Conservation (phyloP, 2,888 invertebrate genomes). For the Tetheella fluctuosa region DNA sequence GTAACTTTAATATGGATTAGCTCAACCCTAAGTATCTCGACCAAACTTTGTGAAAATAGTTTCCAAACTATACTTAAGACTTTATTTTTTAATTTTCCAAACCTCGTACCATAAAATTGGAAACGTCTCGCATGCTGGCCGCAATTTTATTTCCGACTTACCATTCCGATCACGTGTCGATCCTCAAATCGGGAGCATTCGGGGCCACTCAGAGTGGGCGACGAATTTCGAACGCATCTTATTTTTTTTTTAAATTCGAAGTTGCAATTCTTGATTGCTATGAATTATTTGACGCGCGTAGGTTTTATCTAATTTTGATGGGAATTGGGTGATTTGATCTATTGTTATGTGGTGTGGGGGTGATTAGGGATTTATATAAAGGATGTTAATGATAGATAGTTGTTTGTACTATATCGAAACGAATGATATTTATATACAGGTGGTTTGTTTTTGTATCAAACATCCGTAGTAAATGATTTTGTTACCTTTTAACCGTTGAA, state of each 20-base stretch:
- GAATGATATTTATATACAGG: no score
- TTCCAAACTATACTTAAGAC: constrained; percentile 22
- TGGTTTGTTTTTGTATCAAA: no score
- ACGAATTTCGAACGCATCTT: not conserved
- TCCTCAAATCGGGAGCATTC: constrained; percentile 39
- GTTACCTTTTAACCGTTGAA: no score
- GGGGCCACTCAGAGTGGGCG: not conserved
- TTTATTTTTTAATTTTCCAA: constrained; percentile 49
- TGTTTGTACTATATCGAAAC: no score
- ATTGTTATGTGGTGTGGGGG: no score
- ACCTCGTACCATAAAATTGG: constrained; percentile 53
- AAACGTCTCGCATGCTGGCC: constrained; percentile 40
- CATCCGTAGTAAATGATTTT: no score
- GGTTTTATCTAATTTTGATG: constrained; percentile 14
- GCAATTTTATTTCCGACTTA: constrained; percentile 43
- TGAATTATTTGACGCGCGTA: constrained; percentile 33
- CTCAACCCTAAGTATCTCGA: no score
- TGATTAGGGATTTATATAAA: no score
- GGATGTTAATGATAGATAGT: not conserved
- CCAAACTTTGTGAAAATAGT: constrained; percentile 11
- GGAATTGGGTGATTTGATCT: not conserved
- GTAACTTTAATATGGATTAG: no score
- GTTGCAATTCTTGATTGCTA: constrained; percentile 35
- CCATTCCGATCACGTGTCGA: constrained; percentile 51
- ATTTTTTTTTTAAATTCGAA: not conserved